Percentiles rank a stretch among this genome's conserved stretches.
phyloP scores from a whole-genome alignment of 2,797 vertebrate genomes.

The Columba guinea region DNA sequence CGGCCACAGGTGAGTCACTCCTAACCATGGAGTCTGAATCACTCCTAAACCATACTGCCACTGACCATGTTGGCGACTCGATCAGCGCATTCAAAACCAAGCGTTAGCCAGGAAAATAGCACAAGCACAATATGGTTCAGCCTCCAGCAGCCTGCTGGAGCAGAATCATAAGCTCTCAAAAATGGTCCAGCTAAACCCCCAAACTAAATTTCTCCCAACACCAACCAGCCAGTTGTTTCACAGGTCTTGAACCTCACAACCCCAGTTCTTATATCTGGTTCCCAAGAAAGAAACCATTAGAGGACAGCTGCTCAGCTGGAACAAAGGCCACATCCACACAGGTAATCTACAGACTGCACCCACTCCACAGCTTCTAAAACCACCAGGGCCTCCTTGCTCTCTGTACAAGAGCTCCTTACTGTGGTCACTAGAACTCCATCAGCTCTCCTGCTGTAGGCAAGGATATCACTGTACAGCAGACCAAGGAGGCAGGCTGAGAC shows the following conservation, averaged over 20 bases:
- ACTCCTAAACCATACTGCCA: not conserved
- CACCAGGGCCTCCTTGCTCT: not conserved
- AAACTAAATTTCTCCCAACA: not conserved
- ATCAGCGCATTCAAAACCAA: not conserved
- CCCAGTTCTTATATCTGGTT: not conserved
- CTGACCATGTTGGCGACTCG: rapidly evolving
- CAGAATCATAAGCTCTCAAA: not conserved
- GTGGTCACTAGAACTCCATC: not conserved
- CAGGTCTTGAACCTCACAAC: not conserved
- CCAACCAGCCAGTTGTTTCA: not conserved
- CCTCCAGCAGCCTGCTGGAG: not conserved
- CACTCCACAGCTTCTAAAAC: not conserved
- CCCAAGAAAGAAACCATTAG: not conserved
- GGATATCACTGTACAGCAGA: rapidly evolving
- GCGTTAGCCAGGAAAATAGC: not conserved
- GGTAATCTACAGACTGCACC: not conserved
- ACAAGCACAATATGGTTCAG: not conserved
- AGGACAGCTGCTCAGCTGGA: not conserved
- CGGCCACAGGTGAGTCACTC: not conserved
- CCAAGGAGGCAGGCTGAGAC: not conserved
- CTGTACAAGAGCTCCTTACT: not conserved
- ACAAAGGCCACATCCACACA: not conserved
- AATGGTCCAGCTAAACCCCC: not conserved
- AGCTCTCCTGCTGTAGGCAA: not conserved
- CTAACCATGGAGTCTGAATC: not conserved